Evolutionary conservation across 2,113 vertebrate genomes (phyloP).

Genomic region (Catharus bicknelli): DNA sequence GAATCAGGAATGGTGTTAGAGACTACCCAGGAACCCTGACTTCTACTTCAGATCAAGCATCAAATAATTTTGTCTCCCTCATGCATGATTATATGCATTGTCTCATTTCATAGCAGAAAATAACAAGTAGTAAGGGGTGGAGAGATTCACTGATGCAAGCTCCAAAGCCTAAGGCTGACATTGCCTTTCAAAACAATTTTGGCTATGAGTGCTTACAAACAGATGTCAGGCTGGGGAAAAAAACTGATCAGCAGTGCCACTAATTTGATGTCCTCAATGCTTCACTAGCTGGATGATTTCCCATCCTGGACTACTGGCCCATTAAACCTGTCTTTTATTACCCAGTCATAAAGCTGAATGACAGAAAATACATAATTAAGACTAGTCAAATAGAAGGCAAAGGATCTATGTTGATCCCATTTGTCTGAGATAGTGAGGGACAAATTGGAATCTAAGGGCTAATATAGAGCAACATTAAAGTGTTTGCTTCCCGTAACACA

Average conservation of each 20-base stretch:
- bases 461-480: neutral
- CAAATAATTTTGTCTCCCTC: neutral
- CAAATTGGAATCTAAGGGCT: conserved; percentile 18
- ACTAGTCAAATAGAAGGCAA: conserved; percentile 42
- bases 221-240: conserved; percentile 24
- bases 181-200: conserved; percentile 40
- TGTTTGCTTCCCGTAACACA: neutral
- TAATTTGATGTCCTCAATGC: conserved; percentile 42
- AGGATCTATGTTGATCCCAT: neutral
- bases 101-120: conserved; percentile 23
- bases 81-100: neutral
- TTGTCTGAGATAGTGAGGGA: conserved; percentile 1
- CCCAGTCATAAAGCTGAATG: conserved; percentile 54
- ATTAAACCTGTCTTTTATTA: conserved; percentile 62
- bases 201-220: neutral
- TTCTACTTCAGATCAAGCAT: neutral
- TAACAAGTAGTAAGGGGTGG: neutral
- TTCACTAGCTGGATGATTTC: conserved; percentile 51
- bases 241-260: neutral
- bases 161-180: conserved; percentile 25
- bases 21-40: neutral
- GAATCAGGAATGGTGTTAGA: neutral
- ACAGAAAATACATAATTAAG: conserved; percentile 67
- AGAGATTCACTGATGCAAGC: neutral
- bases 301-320: conserved; percentile 33